Conservation (phyloP, 2,797 vertebrate genomes). For the Chelonia mydas region DNA sequence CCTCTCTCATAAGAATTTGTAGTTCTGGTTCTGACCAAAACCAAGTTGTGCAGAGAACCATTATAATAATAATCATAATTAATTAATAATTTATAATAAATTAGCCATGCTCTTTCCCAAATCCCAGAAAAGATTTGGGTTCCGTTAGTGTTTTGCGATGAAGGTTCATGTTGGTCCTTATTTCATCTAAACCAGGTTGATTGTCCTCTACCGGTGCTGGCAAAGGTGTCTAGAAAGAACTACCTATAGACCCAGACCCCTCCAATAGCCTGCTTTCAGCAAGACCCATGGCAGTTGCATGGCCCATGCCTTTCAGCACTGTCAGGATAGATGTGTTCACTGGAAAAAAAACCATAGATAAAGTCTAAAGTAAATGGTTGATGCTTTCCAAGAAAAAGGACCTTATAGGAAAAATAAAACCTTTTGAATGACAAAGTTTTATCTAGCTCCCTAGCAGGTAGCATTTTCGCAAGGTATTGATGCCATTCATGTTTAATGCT, state of each 20-base stretch:
- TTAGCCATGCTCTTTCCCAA: background rate
- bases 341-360: background rate
- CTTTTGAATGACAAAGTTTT: conserved; percentile 58
- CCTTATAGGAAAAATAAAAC: conserved; percentile 51
- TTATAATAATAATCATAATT: background rate
- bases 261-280: background rate
- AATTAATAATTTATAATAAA: background rate
- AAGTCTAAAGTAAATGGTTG: conserved; percentile 48
- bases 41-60: background rate
- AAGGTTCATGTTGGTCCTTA: background rate
- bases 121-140: background rate
- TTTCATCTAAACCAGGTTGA: background rate
- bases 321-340: background rate
- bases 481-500: conserved; percentile 70
- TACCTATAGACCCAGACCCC: background rate
- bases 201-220: background rate
- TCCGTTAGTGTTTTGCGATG: background rate
- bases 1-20: background rate
- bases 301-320: background rate
- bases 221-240: background rate
- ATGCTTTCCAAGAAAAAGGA: conserved; percentile 40
- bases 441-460: conserved; percentile 50
- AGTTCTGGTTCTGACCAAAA: background rate
- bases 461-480: conserved; percentile 63
- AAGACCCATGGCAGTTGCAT: background rate